Base-by-base conservation (phyloP, 2,797 vertebrate genomes). In the Hephaestus fuliginosus region DNA sequence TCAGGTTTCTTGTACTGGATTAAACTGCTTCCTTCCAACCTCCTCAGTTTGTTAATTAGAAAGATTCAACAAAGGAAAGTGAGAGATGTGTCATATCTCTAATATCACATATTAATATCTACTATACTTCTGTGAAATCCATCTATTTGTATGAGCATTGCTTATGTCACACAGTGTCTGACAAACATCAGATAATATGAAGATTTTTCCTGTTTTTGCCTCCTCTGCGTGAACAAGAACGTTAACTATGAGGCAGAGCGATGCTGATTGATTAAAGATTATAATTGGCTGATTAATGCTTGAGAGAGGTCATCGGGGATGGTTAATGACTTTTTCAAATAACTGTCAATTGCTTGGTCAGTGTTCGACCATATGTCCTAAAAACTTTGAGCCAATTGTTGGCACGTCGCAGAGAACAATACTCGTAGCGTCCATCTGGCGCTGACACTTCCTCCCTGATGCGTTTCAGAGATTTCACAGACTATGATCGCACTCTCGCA, bases 401-500 rank as follows among this genome's bases (percentile, higher is more conserved):
- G 64, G 69, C 62, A 48, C 20, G 79, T 75, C 51, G 36, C 28
- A 44, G 61, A 51, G 74, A 82, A 82, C 65, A 80, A 75, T 78
- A 51, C 65, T 58, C 4, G 9, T 63, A 51, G 74, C 15, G 53
- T 82, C 87, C 78, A 85, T 89, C 83, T 86, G 88, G 75, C 77
- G 57, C 52, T 2, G 53, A 74, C 69, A 77, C 68, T 60, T 53
- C 65, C 25, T 81, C 43, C 60, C 57, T 39, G 61, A 74, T 64
- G 70, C 48, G 69, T 70, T 82, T 76, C 10, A 51, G 48, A 83
- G 74, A 79, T 73, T 28, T 80, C 44, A 57, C 69, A 74, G 66
- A 68, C 30, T 56, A 81, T 68, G 80, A 83, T 82, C 56, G 58
- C 72, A 64, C 60, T 74, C 63, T 76, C 68, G 60, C 83, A 70